Conservation (phyloP, 2,888 invertebrate species). For the Rugalucina vietnamica region DNA sequence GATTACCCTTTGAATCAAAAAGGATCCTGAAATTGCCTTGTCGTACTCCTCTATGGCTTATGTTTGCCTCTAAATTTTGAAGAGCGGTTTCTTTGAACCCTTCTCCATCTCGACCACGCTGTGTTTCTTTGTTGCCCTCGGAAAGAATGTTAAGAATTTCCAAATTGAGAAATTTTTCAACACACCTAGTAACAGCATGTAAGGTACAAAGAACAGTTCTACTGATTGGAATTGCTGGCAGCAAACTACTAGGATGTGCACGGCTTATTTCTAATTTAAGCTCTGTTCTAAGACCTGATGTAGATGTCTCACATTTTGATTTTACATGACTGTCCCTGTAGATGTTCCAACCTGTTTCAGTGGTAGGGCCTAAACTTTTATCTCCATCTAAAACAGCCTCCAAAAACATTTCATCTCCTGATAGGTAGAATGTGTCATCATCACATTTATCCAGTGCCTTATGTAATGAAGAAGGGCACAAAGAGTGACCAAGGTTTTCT, state of each 20-base stretch:
- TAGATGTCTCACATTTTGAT: background rate
- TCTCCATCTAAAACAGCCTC: background rate
- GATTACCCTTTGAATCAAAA: background rate
- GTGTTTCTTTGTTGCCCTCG: background rate
- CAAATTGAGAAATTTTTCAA: background rate
- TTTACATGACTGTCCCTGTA: too few species aligned
- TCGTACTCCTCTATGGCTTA: background rate
- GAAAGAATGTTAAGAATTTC: background rate
- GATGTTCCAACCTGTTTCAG: background rate
- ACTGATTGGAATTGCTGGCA: background rate
- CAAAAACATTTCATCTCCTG: background rate
- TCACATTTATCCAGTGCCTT: too few species aligned
- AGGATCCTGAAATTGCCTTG: conserved; percentile 9
- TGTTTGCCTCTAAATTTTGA: background rate
- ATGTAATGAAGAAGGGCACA: too few species aligned
- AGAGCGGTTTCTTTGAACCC: background rate
- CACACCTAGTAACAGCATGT: background rate
- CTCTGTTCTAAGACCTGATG: background rate
- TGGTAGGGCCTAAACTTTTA: background rate
- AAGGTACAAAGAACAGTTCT: background rate
- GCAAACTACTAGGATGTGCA: background rate
- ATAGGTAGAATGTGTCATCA: background rate
- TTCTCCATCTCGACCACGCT: background rate
- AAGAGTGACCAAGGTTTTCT: background rate
- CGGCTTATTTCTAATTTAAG: background rate